Conservation (phyloP, 2,888 invertebrate genomes). For the Pristionchus arcanus region DNA sequence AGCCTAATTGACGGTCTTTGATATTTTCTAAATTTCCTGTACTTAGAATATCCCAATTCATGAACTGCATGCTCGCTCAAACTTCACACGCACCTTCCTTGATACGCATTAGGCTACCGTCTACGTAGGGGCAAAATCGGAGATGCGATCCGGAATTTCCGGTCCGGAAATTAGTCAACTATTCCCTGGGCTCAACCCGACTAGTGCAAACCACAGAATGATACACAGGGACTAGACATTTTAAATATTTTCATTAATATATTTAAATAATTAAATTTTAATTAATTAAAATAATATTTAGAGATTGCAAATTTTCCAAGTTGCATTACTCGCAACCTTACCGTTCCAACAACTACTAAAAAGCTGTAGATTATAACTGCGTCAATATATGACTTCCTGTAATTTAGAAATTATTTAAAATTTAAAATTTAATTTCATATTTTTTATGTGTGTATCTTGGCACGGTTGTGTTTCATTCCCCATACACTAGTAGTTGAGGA, state of each 20-base stretch:
- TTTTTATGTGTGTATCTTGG: no score
- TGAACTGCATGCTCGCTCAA: background rate
- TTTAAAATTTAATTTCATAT: background rate
- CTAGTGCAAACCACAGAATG: background rate
- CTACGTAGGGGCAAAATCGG: background rate
- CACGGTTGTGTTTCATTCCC: no score
- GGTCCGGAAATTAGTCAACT: background rate
- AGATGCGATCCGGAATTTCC: background rate
- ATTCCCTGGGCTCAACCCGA: no score
- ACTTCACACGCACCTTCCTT: background rate
- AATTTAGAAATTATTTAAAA: background rate
- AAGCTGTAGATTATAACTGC: background rate
- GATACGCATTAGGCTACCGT: background rate
- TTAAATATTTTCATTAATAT: background rate
- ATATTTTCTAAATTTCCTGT: background rate
- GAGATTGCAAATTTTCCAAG: background rate
- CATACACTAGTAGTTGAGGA: no score
- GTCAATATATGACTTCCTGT: conserved; percentile 86
- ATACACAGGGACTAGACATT: background rate
- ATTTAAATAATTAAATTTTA: background rate
- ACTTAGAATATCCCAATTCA: background rate
- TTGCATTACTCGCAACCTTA: background rate
- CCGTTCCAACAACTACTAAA: background rate
- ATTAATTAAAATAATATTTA: conserved; percentile 56
- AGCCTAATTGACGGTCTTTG: no score